Evolutionary conservation across 2,888 invertebrate genomes (phyloP), one percentile per base, ranked within the genome.

Genomic region (Drosophila anomalipes): DNA sequence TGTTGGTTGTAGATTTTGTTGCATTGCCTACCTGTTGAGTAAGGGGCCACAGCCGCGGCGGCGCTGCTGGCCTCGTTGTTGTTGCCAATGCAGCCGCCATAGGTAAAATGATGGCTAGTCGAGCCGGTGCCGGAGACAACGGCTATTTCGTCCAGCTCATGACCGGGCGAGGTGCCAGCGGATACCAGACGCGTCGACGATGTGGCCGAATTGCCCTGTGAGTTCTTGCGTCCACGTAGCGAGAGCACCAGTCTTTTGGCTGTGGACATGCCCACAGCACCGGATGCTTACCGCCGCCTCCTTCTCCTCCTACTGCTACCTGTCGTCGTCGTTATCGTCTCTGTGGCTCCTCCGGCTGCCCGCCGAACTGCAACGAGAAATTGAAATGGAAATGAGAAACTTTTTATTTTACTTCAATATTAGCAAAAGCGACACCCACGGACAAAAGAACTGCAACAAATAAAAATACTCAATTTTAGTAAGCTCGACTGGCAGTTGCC

Each of bases 141-240:
- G 73, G 96, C 95, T 89, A 96, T 96, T 93, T 96, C 95, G 88
- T 95, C 95, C 79, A 95, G 93, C 91, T 95, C 95, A 94, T 95
- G 95, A 68, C 93, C 93, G 58, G 92, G 93, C 77, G 93, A 93
- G 71, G 91, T 91, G 82, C 93, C 92, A 78, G 93, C 93, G 75
- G 94, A 94, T 82, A 94, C 94, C 83, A 94, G 93, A 83, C 94
- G 94, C 77, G 94, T 93, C 69, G 94, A 93, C 81, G 94, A 94
- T 86, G 93, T 93, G 75, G 93, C 93, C 81, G 93, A 92, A 81
- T 92, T 93, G 91, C 94, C 94, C 91, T 94, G 94, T 86, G 95
- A 95, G 93, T 95, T 94, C 90, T 94, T 95, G 85, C 95, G 94
- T 92, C 95, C 94, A 92, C 95, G 94, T 93, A 95, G 94, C 93